These are phyloP conservation scores for Scolanthus callimorphus DNA, from an alignment of 92 coral and sea anemone species.

Conservation along the genomic window DNA sequence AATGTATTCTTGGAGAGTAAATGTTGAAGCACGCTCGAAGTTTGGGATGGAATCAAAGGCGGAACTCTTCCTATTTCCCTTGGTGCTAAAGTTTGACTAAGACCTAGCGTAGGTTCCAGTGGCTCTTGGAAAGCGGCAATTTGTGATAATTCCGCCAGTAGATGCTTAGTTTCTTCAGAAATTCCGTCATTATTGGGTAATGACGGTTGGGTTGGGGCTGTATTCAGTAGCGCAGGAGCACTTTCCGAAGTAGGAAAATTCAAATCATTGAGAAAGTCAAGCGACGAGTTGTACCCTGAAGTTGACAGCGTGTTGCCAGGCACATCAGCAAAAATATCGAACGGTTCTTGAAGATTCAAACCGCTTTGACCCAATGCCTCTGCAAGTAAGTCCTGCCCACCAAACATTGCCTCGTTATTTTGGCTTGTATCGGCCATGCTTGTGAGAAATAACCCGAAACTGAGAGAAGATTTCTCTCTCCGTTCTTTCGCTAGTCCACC, in stretches of 20 bases:
- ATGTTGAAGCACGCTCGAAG: neutral
- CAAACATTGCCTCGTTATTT: constrained; percentile 1
- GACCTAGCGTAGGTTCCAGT: neutral
- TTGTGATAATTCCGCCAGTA: neutral
- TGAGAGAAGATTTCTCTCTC: constrained; percentile 1
- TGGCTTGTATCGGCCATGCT: constrained; percentile 39
- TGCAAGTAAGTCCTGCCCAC: constrained; percentile 68
- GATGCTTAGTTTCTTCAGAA: neutral
- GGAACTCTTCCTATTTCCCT: neutral
- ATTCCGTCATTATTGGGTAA: neutral
- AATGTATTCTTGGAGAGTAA: neutral
- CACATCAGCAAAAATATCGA: constrained; percentile 56
- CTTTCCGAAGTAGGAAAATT: neutral
- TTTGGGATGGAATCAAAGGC: neutral
- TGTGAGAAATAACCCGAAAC: constrained; percentile 23
- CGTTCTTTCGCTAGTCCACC: constrained; percentile 9
- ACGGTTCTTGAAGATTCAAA: constrained; percentile 61
- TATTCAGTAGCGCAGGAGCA: neutral
- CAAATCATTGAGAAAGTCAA: constrained; percentile 26
- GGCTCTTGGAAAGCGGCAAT: neutral
- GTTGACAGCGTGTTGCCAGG: constrained; percentile 51
- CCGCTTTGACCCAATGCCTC: constrained; percentile 84
- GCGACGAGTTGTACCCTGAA: neutral
- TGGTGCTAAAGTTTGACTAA: too few relatives aligned
- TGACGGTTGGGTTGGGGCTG: neutral